Base-by-base conservation (phyloP, 2,888 invertebrate species). In the Conchocele bisecta region DNA sequence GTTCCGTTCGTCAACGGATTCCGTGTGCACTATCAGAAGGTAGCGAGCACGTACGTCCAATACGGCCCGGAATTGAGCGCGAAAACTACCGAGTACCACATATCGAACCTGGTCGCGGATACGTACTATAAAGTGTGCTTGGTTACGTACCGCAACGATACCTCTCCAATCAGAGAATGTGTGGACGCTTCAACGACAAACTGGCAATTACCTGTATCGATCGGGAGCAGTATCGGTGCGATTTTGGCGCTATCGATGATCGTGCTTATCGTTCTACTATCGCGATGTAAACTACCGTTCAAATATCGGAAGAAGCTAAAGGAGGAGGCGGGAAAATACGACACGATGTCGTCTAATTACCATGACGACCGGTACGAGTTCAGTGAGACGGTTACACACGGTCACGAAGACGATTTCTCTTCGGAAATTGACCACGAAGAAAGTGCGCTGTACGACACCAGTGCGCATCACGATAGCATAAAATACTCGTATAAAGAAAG, bases 41-140 rank as follows among this genome's bases (percentile, higher is more conserved):
- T 85, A 7, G 84, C 83, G 1, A 87, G 87, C 61, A 79, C 82
- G 2, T 87, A 86, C 46, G 71, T 84, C 7, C 86, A 87, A 46
- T 81, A 87, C 70, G 87, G 87, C 48, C 80, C 81, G 17, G 59
- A 81, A 61, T 63, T 88, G 11, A 58, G 75, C 1, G 58, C 86
- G 1, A 48, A 72, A 20, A 53, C 75, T 1, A 63, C 48, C 24
- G 58, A 71, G 22, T 88, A 85, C 61, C 81, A 79, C 46, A 84
- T 88, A 24, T 44, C 69, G 28, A 87, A 88, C 60, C 79, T 88
- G 5, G 86, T 87, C 1, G 86, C 87, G 0, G 87, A 88, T 60
- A 88, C 88, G 1, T 86, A 85, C 63, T 88, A 88, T 60, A 87
- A 86, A 77, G 83, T 88, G 17, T 88, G 88, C 59, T 75, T 88